Conservation (phyloP, 1,140 invertebrate species). For the Spodoptera litura region DNA sequence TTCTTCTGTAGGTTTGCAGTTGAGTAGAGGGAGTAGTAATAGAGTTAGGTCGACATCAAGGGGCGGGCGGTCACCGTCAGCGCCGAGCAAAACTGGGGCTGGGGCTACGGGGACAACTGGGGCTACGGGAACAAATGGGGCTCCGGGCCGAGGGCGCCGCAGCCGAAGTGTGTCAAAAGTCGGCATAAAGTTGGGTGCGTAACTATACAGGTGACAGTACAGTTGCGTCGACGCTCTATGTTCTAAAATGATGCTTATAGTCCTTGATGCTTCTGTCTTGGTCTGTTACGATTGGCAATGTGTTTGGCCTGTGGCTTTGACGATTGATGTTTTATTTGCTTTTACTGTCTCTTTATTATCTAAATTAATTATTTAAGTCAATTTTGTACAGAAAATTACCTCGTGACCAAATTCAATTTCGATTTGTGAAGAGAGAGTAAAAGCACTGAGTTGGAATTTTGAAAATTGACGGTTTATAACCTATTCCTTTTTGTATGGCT, state of each 20-base stretch:
- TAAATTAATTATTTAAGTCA: not conserved
- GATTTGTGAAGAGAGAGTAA: conserved; percentile 19
- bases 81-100: conserved; percentile 74
- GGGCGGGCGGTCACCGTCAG: conserved; percentile 79
- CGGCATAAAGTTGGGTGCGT: conserved; percentile 86
- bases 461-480: conserved; percentile 17
- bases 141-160: conserved; percentile 77
- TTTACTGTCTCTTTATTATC: conserved; percentile 29
- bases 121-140: conserved; percentile 49
- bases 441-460: not conserved
- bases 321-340: conserved; percentile 49
- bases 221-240: conserved; percentile 83
- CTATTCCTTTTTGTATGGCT: conserved; percentile 10
- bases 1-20: conserved; percentile 85
- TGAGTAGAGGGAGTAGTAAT: conserved; percentile 83
- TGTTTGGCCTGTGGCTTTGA: conserved; percentile 58
- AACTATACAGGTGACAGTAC: conserved; percentile 75
- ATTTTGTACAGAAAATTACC: no score
- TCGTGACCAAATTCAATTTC: not conserved
- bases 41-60: conserved; percentile 84
- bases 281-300: conserved; percentile 52
- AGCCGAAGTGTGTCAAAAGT: conserved; percentile 84
- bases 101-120: conserved; percentile 57
- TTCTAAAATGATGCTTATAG: conserved; percentile 53
- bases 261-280: conserved; percentile 56